Evolutionary conservation across 2,113 vertebrate genomes (phyloP), one percentile per base, ranked within the genome.

Genomic region (Pelodiscus sinensis): DNA sequence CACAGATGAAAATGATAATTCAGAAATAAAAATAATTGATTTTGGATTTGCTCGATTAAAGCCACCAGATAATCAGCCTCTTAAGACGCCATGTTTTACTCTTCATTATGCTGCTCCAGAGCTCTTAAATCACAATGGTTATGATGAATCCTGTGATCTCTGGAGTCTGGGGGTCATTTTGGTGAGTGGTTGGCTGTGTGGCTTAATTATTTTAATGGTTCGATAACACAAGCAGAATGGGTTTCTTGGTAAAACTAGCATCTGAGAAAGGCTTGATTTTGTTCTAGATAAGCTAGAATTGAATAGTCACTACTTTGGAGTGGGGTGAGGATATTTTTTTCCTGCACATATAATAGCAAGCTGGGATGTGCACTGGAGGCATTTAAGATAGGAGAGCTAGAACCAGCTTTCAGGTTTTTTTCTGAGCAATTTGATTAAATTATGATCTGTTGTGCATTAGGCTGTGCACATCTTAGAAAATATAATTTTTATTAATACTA

Each of bases 1-100:
- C 97, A 99, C 99, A 29, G 99, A 99, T 86, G 99, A 99, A 97
- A 98, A 97, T 52, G 99, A 99, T 97, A 99, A 98, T 97, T 99
- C 99, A 12, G 99, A 99, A 98, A 99, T 99, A 95, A 99, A 99
- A 98, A 98, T 99, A 94, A 99, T 99, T 97, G 99, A 99, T 98
- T 99, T 99, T 91, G 99, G 99, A 55, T 99, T 99, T 93, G 99
- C 99, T 29, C 98, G 99, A 89, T 98, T 99, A 95, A 99, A 99
- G 97, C 99, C 99, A 4, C 99, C 98, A 12, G 99, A 99, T 96
- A 99, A 99, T 96, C 99, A 99, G 95, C 99, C 99, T 24, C 98
- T 99, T 90, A 99, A 99, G 98, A 99, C 99, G 1, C 99, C 99
- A 0, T 99, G 99, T 98, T 99, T 99, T 98, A 99, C 99, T 1